Conservation (phyloP, 2,797 vertebrate genomes). For the Circus cinereus region DNA sequence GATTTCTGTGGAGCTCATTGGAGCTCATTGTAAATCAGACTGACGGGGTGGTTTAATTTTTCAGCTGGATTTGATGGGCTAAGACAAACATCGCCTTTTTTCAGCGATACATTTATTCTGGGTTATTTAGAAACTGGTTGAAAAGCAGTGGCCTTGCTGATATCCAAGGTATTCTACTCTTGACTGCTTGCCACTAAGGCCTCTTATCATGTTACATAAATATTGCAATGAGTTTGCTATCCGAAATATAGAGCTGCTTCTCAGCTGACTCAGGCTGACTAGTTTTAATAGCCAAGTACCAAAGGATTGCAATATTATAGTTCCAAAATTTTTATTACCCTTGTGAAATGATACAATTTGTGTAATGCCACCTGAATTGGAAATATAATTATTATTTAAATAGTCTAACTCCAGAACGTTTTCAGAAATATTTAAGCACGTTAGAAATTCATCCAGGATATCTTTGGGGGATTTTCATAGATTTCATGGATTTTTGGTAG, state of each 20-base stretch:
- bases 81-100: neutral
- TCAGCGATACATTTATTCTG: neutral
- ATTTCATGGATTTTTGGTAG: neutral
- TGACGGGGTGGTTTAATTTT: neutral
- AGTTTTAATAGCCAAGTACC: neutral
- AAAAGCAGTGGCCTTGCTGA: neutral
- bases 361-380: neutral
- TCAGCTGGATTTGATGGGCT: neutral
- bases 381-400: slow-evolving; percentile 18
- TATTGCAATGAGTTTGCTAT: neutral
- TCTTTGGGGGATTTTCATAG: neutral
- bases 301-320: neutral
- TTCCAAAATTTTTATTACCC: neutral
- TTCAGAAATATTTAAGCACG: neutral
- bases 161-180: neutral
- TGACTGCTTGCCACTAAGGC: neutral
- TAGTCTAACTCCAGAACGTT: neutral
- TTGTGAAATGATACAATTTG: neutral
- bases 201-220: neutral
- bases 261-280: neutral
- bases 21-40: neutral
- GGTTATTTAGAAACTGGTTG: neutral
- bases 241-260: neutral
- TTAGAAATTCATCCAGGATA: neutral
- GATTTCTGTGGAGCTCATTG: neutral